These are phyloP conservation scores for Empis stercorea DNA, from an alignment of 2,888 invertebrate species.

Conservation along the genomic window DNA sequence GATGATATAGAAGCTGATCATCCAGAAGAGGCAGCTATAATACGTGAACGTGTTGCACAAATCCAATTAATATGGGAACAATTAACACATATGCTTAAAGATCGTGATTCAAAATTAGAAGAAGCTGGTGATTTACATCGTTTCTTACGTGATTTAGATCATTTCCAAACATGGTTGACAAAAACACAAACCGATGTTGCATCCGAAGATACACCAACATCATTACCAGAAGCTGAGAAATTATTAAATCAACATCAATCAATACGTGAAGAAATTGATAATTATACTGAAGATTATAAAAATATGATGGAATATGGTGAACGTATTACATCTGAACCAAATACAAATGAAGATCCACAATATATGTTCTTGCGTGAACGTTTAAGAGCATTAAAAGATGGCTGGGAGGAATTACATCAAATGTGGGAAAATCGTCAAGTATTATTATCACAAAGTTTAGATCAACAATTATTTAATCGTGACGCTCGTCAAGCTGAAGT, in stretches of 20 bases:
- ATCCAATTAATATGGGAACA: constrained; percentile 95
- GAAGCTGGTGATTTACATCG: constrained; percentile 98
- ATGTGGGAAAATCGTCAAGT: constrained; percentile 99
- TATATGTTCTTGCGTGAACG: constrained; percentile 99
- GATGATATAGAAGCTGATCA: constrained; percentile 83
- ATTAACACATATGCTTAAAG: constrained; percentile 92
- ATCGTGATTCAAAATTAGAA: constrained; percentile 94
- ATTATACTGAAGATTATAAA: constrained; percentile 94
- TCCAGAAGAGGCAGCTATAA: constrained; percentile 85
- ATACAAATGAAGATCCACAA: constrained; percentile 90
- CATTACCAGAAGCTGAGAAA: constrained; percentile 92
- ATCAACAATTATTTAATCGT: constrained; percentile 87
- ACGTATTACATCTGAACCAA: constrained; percentile 75
- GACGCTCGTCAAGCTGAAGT: constrained; percentile 98
- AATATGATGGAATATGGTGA: constrained; percentile 99
- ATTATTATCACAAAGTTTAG: constrained; percentile 84
- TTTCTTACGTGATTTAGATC: constrained; percentile 95
- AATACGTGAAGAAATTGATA: constrained; percentile 98
- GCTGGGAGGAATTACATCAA: constrained; percentile 97
- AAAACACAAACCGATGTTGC: constrained; percentile 99
- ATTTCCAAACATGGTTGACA: constrained; percentile 98
- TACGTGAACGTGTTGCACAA: constrained; percentile 78
- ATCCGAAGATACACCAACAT: constrained; percentile 88
- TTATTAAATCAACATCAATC: constrained; percentile 94
- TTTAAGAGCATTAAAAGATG: constrained; percentile 93